Evolutionary conservation across 2,888 invertebrate genomes (phyloP).

Genomic region (Hylaea fasciaria): DNA sequence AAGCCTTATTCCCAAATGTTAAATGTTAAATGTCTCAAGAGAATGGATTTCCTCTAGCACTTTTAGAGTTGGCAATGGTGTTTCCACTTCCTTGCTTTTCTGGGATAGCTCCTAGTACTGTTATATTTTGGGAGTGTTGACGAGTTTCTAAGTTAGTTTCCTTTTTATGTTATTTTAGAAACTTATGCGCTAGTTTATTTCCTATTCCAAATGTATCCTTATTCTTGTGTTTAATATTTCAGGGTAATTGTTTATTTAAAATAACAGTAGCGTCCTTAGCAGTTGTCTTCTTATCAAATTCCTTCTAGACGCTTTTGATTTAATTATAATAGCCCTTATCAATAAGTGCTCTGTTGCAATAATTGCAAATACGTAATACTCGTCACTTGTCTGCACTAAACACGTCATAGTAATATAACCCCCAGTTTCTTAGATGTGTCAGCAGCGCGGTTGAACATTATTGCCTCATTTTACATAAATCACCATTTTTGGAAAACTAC

Average conservation of each 20-base stretch:
- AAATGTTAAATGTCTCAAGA: neutral
- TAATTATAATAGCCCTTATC: neutral
- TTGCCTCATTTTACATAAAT: no score
- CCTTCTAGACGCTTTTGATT: slow-evolving; percentile 14
- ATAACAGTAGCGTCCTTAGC: neutral
- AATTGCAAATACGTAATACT: slow-evolving; percentile 16
- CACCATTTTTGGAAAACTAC: no score
- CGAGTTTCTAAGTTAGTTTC: slow-evolving; percentile 2
- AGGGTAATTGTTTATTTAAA: no score
- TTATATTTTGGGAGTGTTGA: slow-evolving; percentile 18
- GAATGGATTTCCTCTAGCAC: slow-evolving; percentile 9
- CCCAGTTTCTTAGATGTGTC: no score
- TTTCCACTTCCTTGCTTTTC: slow-evolving; percentile 24
- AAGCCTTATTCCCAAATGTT: neutral
- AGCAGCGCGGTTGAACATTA: no score
- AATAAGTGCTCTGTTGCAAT: slow-evolving; percentile 1
- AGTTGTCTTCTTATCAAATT: neutral
- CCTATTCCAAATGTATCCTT: no score
- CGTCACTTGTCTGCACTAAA: slow-evolving; percentile 11
- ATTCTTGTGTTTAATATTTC: no score
- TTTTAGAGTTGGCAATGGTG: slow-evolving; percentile 11
- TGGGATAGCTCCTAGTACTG: slow-evolving; percentile 18
- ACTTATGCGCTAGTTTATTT: neutral
- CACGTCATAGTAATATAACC: slow-evolving; percentile 18
- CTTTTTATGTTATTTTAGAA: slow-evolving; percentile 5